Conservation (phyloP, 2,888 invertebrate species). For the Amphimallon solstitiale region DNA sequence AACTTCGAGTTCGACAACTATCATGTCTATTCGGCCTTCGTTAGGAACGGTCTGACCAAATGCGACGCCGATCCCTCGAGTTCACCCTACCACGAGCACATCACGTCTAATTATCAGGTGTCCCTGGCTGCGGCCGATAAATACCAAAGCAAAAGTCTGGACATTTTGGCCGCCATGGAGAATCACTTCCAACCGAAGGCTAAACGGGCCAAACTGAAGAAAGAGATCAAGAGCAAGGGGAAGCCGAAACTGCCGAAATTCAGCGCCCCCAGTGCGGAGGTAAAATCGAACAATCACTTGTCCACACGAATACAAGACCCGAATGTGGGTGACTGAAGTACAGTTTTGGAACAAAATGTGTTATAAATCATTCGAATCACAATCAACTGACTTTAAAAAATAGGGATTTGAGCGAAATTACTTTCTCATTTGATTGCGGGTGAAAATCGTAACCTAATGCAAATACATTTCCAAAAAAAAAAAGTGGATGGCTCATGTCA, state of each 20-base stretch:
- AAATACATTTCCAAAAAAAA: too few relatives aligned
- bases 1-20: slow-evolving; percentile 30
- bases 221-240: slow-evolving; percentile 22
- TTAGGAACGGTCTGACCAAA: slow-evolving; percentile 17
- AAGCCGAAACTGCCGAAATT: slow-evolving; percentile 40
- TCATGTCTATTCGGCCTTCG: slow-evolving; percentile 8
- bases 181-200: slow-evolving; percentile 31
- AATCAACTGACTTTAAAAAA: too few relatives aligned
- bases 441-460: too few relatives aligned
- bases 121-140: slow-evolving; percentile 60
- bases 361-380: too few relatives aligned
- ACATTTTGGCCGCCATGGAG: slow-evolving; percentile 29
- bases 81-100: slow-evolving; percentile 42
- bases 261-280: slow-evolving; percentile 44
- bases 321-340: too few relatives aligned
- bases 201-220: slow-evolving; percentile 22
- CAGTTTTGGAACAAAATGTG: too few relatives aligned
- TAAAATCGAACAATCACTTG: too few relatives aligned
- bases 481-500: too few relatives aligned
- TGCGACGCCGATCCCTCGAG: slow-evolving; percentile 4
- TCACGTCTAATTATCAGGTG: slow-evolving; percentile 48
- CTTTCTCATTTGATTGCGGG: too few relatives aligned
- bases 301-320: too few relatives aligned
- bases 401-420: too few relatives aligned
- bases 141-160: slow-evolving; percentile 28